Base-by-base conservation (phyloP, 2,113 vertebrate species). In the Clarias macrocephalus region DNA sequence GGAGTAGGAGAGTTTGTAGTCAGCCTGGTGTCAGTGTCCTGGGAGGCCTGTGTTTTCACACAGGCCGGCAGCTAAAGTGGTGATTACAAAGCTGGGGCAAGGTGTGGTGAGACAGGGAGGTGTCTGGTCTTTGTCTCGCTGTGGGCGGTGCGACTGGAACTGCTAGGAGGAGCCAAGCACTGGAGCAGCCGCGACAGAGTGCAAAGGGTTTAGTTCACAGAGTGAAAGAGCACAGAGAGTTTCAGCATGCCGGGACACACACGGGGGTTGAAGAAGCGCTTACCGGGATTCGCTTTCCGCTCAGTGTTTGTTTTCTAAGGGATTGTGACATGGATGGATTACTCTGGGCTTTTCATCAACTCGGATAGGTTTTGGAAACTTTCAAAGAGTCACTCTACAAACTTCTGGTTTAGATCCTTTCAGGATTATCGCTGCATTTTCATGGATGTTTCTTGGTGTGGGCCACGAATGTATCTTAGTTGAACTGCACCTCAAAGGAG, bases 91-190 rank as follows among this genome's bases (percentile, higher is more conserved):
- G 90, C 87, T 85, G 88, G 91, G 92, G 92, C 92, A 92, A 95
- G 95, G 95, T 95, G 94, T 95, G 94, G 95, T 93, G 60, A 92
- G 92, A 93, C 90, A 88, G 94, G 94, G 93, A 90, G 94, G 94
- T 82, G 93, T 92, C 93, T 92, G 18, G 90, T 94, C 94, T 95
- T 95, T 96, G 95, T 95, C 93, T 94, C 25, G 85, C 80, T 91
- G 87, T 87, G 90, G 88, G 65, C 88, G 90, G 92, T 89, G 92
- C 91, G 72, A 92, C 92, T 91, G 88, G 70, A 88, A 57, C 60
- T 84, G 83, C 89, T 84, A 89, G 92, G 87, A 90, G 92, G 92
- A 91, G 90, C 88, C 87, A 91, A 91, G 86, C 65, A 88, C 90
- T 91, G 70, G 68, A 85, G 56, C 88, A 93, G 90, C 89, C 80